Evolutionary conservation across 2,113 vertebrate genomes (phyloP).

Genomic region (Cricetomys ansorgei): DNA sequence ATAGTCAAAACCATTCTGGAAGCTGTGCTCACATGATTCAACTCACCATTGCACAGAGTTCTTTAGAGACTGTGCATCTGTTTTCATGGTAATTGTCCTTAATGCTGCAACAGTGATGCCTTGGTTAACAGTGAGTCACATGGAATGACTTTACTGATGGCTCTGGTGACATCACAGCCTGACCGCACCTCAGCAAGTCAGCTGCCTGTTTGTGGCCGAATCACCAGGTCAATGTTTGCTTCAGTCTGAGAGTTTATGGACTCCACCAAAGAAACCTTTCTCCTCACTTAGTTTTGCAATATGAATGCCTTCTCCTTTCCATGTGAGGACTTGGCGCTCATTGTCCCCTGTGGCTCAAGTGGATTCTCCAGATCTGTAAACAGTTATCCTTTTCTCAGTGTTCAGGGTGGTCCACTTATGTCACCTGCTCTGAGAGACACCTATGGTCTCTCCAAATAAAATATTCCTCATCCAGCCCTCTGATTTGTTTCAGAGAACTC

Average conservation of each 20-base stretch:
- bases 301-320: not conserved
- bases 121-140: not conserved
- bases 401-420: not conserved
- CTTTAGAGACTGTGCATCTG: rapidly evolving
- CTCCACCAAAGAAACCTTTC: not conserved
- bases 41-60: rapidly evolving
- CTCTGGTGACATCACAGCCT: too few species aligned
- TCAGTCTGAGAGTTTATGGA: not conserved
- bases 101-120: not conserved
- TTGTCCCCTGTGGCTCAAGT: not conserved
- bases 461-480: not conserved
- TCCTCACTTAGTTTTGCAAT: not conserved
- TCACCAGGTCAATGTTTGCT: not conserved
- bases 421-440: not conserved
- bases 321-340: not conserved
- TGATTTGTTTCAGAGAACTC: not conserved
- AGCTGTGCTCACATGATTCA: rapidly evolving
- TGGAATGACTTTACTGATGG: rapidly evolving
- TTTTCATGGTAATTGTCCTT: not conserved
- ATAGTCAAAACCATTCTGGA: rapidly evolving
- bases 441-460: not conserved
- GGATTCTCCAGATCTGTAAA: too few species aligned
- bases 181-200: rapidly evolving
- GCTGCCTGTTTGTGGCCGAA: not conserved
- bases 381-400: not conserved